These are phyloP conservation scores for Brachystomella parvula DNA, from an alignment of 1,140 invertebrate species.

Conservation along the genomic window DNA sequence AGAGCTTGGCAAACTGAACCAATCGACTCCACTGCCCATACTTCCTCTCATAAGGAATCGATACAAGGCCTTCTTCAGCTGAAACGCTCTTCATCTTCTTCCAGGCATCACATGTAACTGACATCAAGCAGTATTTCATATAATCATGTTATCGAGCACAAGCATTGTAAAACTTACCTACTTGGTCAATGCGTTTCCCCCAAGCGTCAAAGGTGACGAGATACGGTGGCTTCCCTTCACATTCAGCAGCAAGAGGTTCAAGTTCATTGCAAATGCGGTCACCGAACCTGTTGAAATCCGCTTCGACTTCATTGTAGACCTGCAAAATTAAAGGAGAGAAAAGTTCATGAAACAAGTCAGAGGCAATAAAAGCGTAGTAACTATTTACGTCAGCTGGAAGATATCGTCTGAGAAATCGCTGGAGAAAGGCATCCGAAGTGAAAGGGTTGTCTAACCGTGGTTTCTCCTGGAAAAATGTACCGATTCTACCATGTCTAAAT, in stretches of 20 bases:
- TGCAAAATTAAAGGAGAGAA: background rate
- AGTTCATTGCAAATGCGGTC: conserved; percentile 44
- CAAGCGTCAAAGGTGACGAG: conserved; percentile 50
- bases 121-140: conserved; percentile 23
- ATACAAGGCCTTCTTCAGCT: conserved; percentile 53
- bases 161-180: conserved; percentile 39
- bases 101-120: conserved; percentile 51
- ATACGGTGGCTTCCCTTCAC: conserved; percentile 49
- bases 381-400: conserved; percentile 28
- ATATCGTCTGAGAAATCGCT: conserved; percentile 20
- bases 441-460: conserved; percentile 31
- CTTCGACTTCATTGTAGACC: conserved; percentile 49
- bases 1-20: conserved; percentile 52
- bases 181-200: conserved; percentile 50
- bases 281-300: conserved; percentile 40
- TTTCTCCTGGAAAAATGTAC: conserved; percentile 32
- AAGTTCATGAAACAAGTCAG: background rate
- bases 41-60: conserved; percentile 51
- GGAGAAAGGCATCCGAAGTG: conserved; percentile 27
- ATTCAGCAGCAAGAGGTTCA: conserved; percentile 47
- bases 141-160: background rate
- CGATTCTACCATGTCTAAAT: conserved; percentile 32
- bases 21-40: conserved; percentile 47
- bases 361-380: conserved; percentile 4
- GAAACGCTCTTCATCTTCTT: conserved; percentile 50